These are phyloP conservation scores for Enteromius paludinosus DNA, from an alignment of 2,797 vertebrate genomes.

Conservation along the genomic window DNA sequence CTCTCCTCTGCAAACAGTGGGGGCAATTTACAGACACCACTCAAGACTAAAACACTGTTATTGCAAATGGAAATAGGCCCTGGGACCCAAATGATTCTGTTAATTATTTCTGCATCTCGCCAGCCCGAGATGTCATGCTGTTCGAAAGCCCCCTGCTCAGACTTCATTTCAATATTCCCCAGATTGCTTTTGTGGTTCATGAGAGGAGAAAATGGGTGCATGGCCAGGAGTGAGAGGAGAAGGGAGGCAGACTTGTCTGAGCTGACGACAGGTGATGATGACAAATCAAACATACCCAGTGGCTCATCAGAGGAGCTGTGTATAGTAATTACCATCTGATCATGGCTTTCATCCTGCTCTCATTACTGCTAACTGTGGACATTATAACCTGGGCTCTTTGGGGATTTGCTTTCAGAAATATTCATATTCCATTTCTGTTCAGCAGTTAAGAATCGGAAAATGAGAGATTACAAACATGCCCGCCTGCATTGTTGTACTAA, in stretches of 20 bases:
- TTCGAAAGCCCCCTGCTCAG: constrained; percentile 55
- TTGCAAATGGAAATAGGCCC: constrained; percentile 72
- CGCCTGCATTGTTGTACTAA: constrained; percentile 51
- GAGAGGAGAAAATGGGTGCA: constrained; percentile 50
- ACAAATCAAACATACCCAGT: constrained; percentile 57
- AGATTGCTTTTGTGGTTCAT: constrained; percentile 66
- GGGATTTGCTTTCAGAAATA: constrained; percentile 57
- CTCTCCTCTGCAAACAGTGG: constrained; percentile 67
- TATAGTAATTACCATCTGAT: constrained; percentile 58
- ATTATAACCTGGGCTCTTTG: constrained; percentile 51
- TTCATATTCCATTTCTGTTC: constrained; percentile 56
- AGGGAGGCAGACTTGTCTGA: constrained; percentile 18
- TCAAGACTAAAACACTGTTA: constrained; percentile 61
- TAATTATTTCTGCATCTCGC: constrained; percentile 74
- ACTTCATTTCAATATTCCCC: constrained; percentile 78
- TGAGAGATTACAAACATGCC: constrained; percentile 55
- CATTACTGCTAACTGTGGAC: constrained; percentile 54
- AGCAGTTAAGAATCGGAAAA: constrained; percentile 57
- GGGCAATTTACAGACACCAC: constrained; percentile 74
- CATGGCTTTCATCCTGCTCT: constrained; percentile 53
- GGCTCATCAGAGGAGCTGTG: constrained; percentile 52
- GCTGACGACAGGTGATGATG: constrained; percentile 52
- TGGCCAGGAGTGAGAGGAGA: constrained; percentile 37
- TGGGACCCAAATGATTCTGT: constrained; percentile 76
- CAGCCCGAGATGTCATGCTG: constrained; percentile 48